These are phyloP conservation scores for Ctena decussata DNA, from an alignment of 2,888 invertebrate species.

Conservation along the genomic window DNA sequence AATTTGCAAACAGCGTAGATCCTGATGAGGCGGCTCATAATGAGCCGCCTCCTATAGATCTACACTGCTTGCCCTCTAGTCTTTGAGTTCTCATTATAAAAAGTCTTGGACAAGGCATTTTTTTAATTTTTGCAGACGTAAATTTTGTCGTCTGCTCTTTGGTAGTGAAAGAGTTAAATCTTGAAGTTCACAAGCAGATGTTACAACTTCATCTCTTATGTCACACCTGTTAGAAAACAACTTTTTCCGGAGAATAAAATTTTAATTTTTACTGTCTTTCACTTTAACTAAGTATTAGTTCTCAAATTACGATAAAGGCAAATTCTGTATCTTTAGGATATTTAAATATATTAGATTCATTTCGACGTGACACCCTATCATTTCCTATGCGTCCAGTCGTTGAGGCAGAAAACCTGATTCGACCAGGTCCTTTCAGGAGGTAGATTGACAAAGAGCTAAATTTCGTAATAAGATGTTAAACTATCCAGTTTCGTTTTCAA, in stretches of 20 bases:
- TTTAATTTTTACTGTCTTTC: not conserved
- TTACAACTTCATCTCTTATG: not conserved
- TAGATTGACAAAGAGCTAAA: not conserved
- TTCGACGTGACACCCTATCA: not conserved
- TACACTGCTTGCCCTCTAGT: too few relatives aligned
- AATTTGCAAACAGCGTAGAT: too few relatives aligned
- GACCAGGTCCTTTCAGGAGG: not conserved
- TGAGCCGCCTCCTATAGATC: too few relatives aligned
- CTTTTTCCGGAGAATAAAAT: too few relatives aligned
- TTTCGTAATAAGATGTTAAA: conserved; percentile 13
- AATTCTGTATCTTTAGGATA: not conserved
- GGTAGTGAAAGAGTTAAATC: too few relatives aligned
- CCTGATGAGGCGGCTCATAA: too few relatives aligned
- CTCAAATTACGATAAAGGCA: not conserved
- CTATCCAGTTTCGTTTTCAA: conserved; percentile 1
- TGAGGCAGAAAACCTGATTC: not conserved
- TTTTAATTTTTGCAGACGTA: too few relatives aligned
- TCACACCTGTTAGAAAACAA: not conserved
- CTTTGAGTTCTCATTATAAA: too few relatives aligned
- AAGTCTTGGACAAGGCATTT: too few relatives aligned
- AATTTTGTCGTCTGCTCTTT: too few relatives aligned
- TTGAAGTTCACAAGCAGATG: too few relatives aligned
- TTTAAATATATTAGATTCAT: conserved; percentile 10
- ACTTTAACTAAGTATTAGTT: not conserved
- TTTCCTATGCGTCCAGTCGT: not conserved